Percentiles rank a stretch among this genome's conserved stretches.
phyloP scores from a whole-genome alignment of 2,888 invertebrate species.

The Leptinotarsa rubiginosa region DNA sequence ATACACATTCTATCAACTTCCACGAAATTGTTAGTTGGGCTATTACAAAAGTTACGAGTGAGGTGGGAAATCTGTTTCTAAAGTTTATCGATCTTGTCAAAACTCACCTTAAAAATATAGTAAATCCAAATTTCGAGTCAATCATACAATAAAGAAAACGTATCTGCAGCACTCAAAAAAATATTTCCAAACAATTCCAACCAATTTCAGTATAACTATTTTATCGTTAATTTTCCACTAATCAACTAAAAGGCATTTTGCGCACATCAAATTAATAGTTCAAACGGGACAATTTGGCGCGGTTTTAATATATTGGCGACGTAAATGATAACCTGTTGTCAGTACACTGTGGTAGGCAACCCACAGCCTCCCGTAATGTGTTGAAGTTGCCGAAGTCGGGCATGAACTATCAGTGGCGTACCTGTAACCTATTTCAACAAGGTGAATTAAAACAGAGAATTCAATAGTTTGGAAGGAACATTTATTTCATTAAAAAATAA shows the following conservation, averaged over 20 bases:
- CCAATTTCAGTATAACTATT: neutral
- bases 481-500: too few relatives aligned
- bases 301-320: neutral
- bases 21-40: too few relatives aligned
- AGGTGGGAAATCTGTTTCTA: too few relatives aligned
- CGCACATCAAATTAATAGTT: neutral
- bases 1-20: too few relatives aligned
- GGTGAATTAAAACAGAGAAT: neutral
- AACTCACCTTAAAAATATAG: too few relatives aligned
- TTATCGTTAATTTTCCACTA: neutral
- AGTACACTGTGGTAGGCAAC: conserved; percentile 21
- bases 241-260: neutral
- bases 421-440: neutral
- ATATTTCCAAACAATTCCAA: neutral
- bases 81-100: too few relatives aligned
- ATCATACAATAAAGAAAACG: neutral
- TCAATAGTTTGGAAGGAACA: too few relatives aligned
- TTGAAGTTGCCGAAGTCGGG: conserved; percentile 16
- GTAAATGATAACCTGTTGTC: conserved; percentile 25
- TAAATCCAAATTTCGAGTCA: neutral
- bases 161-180: neutral
- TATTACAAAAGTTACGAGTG: too few relatives aligned
- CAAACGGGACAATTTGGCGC: neutral
- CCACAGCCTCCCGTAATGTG: conserved; percentile 14
- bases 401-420: conserved; percentile 19